Percentiles rank a stretch among this genome's conserved stretches.
These are phyloP conservation scores for Myotis planiceps DNA, from an alignment of 2,797 vertebrate genomes.

Conservation along the genomic window DNA sequence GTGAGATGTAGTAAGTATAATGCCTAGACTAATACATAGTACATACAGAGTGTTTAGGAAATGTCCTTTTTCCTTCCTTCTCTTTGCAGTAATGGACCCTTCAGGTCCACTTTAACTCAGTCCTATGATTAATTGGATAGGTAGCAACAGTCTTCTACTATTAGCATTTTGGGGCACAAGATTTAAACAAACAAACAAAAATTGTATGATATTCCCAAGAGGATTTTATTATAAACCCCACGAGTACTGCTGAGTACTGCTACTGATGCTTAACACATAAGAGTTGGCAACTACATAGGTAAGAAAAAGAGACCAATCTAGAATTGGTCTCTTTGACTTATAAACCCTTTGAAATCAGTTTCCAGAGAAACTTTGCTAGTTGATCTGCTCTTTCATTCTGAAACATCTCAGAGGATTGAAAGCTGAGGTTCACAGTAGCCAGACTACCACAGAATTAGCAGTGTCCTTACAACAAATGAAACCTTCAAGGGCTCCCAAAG, in stretches of 20 bases:
- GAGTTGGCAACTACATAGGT: background rate
- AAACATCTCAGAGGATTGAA: background rate
- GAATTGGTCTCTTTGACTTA: background rate
- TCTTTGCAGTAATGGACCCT: background rate
- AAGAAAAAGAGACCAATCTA: slow-evolving; percentile 7
- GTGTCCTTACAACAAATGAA: background rate
- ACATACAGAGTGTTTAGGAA: background rate
- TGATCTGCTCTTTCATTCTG: background rate
- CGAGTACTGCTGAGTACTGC: slow-evolving; percentile 1
- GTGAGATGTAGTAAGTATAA: background rate
- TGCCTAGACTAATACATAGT: background rate
- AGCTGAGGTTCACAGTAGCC: background rate
- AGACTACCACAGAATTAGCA: background rate
- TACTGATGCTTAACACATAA: background rate
- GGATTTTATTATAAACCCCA: background rate
- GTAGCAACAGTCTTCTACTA: background rate
- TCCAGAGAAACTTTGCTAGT: slow-evolving; percentile 5
- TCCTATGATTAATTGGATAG: background rate
- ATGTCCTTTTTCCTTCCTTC: background rate
- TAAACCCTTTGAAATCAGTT: slow-evolving; percentile 30
- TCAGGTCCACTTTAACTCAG: background rate
- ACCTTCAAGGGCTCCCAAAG: background rate
- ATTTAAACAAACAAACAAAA: background rate
- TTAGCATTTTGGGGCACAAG: background rate
- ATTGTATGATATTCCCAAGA: slow-evolving; percentile 1